Conservation (phyloP, 2,888 invertebrate genomes). For the Athalia circularis region DNA sequence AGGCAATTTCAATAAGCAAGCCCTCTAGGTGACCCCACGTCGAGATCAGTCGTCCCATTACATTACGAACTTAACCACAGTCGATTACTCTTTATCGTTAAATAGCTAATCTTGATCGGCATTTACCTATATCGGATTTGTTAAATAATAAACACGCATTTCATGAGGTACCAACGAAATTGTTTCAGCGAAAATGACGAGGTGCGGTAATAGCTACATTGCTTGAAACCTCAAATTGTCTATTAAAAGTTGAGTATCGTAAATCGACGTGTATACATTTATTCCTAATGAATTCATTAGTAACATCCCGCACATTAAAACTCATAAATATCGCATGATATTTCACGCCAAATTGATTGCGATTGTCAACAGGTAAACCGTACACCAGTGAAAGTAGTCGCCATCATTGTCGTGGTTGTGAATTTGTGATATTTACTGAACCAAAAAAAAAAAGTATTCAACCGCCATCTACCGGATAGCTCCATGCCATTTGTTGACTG, state of each 20-base stretch:
- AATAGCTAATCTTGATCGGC: neutral
- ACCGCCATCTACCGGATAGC: conserved; percentile 20
- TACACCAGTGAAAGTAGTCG: conserved; percentile 58
- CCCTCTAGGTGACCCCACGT: conserved; percentile 45
- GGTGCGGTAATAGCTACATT: conserved; percentile 48
- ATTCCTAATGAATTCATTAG: conserved; percentile 33
- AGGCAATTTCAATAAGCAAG: conserved; percentile 29
- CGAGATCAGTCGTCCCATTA: conserved; percentile 41
- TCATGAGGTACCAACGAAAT: neutral
- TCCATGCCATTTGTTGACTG: neutral
- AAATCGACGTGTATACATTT: conserved; percentile 46
- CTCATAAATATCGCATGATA: conserved; percentile 33
- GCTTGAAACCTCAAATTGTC: conserved; percentile 54
- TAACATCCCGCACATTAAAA: conserved; percentile 44
- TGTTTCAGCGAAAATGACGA: conserved; percentile 18
- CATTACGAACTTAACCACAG: conserved; percentile 25
- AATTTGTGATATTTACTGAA: conserved; percentile 17
- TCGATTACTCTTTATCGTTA: neutral
- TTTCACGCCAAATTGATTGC: conserved; percentile 46
- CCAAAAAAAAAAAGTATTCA: conserved; percentile 4
- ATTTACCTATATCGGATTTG: neutral
- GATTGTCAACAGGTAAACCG: conserved; percentile 64
- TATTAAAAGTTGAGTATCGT: conserved; percentile 58
- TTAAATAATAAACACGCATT: conserved; percentile 19
- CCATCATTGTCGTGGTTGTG: conserved; percentile 53